A percentile compares a stretch with the other conserved stretches of the same genome.
phyloP scores from a whole-genome alignment of 2,888 invertebrate genomes.

The Poecilus cupreus region DNA sequence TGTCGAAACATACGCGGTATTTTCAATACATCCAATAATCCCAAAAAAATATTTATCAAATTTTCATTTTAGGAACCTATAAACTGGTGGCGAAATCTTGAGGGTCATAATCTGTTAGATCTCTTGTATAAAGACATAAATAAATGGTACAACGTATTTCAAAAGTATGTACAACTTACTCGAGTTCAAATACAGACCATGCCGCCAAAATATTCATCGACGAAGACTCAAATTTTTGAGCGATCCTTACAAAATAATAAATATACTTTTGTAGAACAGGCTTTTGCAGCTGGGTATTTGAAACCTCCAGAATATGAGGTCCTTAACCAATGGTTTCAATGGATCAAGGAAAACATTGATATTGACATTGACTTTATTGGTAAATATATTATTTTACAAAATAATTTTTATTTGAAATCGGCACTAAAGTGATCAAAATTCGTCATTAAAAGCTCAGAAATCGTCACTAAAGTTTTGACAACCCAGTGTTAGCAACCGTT shows the following conservation, averaged over 20 bases:
- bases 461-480: no score
- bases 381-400: slow-evolving; percentile 71
- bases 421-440: no score
- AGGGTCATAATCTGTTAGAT: slow-evolving; percentile 87
- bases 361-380: slow-evolving; percentile 91
- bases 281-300: slow-evolving; percentile 80
- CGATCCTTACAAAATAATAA: slow-evolving; percentile 90
- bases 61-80: slow-evolving; percentile 80
- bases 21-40: no score
- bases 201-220: slow-evolving; percentile 73
- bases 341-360: slow-evolving; percentile 83
- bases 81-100: slow-evolving; percentile 87
- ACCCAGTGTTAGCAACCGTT: no score
- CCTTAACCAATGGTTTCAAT: slow-evolving; percentile 90
- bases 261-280: slow-evolving; percentile 89
- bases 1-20: slow-evolving; percentile 71
- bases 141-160: slow-evolving; percentile 91
- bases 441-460: no score
- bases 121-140: slow-evolving; percentile 90
- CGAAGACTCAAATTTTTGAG: slow-evolving; percentile 91
- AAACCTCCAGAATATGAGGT: slow-evolving; percentile 86
- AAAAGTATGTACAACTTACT: slow-evolving; percentile 92
- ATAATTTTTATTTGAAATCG: no score
- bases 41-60: slow-evolving; percentile 4
- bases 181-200: slow-evolving; percentile 87